Evolutionary conservation across 2,113 vertebrate genomes (phyloP).

Genomic region (Cisticola juncidis): DNA sequence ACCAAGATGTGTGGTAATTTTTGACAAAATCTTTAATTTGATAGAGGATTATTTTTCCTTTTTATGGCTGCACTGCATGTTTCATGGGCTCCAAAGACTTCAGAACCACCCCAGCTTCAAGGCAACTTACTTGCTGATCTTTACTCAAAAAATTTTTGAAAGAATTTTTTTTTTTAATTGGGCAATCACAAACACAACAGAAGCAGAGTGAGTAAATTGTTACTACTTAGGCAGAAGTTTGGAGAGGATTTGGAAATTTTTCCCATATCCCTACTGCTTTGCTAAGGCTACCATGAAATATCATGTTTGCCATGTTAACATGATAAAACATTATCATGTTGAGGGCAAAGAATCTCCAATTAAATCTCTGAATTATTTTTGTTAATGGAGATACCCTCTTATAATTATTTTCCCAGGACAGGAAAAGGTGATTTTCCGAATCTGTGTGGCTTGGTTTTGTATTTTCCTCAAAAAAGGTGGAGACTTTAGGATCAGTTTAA

Average conservation of each 20-base stretch:
- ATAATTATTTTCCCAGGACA: neutral
- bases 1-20: neutral
- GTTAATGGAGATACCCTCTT: neutral
- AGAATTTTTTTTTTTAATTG: neutral
- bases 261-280: neutral
- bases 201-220: neutral
- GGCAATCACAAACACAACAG: neutral
- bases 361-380: neutral
- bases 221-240: neutral
- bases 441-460: neutral
- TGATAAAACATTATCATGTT: neutral
- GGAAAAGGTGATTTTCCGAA: neutral
- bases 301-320: neutral
- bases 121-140: neutral
- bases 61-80: neutral
- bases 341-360: neutral
- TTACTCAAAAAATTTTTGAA: neutral
- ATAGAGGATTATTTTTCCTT: neutral
- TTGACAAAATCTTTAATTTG: neutral
- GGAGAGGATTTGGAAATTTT: neutral
- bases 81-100: constrained; percentile 4
- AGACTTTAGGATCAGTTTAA: neutral
- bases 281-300: neutral
- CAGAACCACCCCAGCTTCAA: neutral
- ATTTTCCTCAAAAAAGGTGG: neutral